phyloP scores from a whole-genome alignment of 30 jellyfish, hydroid and myxozoan species.

The Aurelia aurita complex sp. Pacific region DNA sequence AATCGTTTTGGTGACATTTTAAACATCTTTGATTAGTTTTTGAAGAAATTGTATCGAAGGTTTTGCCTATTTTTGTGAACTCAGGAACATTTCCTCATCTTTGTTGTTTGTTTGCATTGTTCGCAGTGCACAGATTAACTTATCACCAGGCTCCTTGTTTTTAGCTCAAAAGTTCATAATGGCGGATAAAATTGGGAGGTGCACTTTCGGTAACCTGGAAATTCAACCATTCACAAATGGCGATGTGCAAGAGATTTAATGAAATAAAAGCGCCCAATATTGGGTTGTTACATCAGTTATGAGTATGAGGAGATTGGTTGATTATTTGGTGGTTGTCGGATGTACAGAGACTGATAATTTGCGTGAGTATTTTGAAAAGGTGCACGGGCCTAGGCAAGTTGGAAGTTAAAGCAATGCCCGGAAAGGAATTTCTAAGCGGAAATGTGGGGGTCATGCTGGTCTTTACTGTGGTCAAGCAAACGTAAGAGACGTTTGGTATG shows the following conservation, averaged over 20 bases:
- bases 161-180: conserved; percentile 24
- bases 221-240: not conserved
- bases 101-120: no score
- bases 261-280: conserved; percentile 5
- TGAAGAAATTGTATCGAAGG: no score
- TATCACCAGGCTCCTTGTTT: conserved; percentile 5
- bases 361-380: conserved; percentile 24
- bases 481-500: no score
- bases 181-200: conserved; percentile 67
- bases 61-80: no score
- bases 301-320: conserved; percentile 83
- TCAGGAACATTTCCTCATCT: no score
- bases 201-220: not conserved
- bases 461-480: no score
- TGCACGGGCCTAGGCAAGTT: not conserved
- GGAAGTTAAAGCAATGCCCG: not conserved
- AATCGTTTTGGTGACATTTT: no score
- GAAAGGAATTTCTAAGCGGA: no score
- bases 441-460: no score
- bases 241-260: not conserved
- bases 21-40: no score
- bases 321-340: conserved; percentile 86
- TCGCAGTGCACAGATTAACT: not conserved
- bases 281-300: conserved; percentile 12
- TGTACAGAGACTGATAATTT: conserved; percentile 63